phyloP scores from a whole-genome alignment of 1,140 invertebrate genomes.

The Gonatopus flavifemur region DNA sequence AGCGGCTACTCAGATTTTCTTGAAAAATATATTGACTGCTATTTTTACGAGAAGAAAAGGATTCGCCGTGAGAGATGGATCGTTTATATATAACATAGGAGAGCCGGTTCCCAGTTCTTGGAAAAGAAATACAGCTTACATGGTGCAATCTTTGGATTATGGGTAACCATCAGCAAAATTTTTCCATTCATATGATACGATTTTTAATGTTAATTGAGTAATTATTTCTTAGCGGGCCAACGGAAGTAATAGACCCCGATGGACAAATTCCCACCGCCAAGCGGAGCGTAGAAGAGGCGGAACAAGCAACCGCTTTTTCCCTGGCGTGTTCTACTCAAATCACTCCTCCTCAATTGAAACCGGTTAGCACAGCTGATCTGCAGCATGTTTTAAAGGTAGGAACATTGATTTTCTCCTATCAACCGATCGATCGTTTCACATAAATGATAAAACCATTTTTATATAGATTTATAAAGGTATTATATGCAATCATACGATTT shows the following conservation, averaged over 20 bases:
- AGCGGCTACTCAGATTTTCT: constrained; percentile 71
- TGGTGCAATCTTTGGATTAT: constrained; percentile 40
- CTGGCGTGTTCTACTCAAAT: constrained; percentile 51
- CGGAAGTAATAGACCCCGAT: constrained; percentile 42
- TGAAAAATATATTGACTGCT: constrained; percentile 76
- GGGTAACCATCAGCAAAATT: constrained; percentile 21
- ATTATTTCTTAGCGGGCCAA: constrained; percentile 22
- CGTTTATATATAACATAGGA: constrained; percentile 74
- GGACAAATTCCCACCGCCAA: constrained; percentile 49
- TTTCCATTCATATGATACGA: neutral
- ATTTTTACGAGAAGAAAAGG: constrained; percentile 73
- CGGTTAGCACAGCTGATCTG: constrained; percentile 46
- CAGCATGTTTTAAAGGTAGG: constrained; percentile 47
- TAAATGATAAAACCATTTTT: constrained; percentile 5
- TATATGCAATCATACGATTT: constrained; percentile 52
- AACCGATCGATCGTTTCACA: neutral
- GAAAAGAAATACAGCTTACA: constrained; percentile 63
- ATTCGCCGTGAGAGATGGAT: constrained; percentile 67
- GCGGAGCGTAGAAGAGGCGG: constrained; percentile 47
- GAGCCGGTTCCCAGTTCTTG: constrained; percentile 70
- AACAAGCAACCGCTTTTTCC: constrained; percentile 50
- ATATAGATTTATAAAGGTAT: constrained; percentile 51
- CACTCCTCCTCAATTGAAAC: constrained; percentile 36
- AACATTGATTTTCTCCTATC: neutral
- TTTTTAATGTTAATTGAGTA: neutral